Conservation (phyloP, 2,797 vertebrate genomes). For the Crenuchus spilurus region DNA sequence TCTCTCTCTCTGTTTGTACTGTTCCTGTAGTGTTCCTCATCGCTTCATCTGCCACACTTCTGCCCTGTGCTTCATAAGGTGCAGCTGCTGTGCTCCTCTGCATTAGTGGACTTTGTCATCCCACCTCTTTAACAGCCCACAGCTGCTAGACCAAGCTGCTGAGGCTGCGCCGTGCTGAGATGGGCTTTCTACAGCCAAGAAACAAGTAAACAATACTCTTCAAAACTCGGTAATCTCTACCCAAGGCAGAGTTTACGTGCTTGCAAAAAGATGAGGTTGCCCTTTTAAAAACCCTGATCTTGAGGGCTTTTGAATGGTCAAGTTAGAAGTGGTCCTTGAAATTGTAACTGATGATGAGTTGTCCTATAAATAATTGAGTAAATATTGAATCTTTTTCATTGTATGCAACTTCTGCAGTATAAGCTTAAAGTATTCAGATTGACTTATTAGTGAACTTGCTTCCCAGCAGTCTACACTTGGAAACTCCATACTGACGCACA, state of each 20-base stretch:
- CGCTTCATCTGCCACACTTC: not conserved
- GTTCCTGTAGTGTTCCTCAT: not conserved
- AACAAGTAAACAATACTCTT: not conserved
- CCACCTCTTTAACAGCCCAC: conserved; percentile 82
- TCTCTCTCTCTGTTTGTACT: not conserved
- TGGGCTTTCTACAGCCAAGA: conserved; percentile 63
- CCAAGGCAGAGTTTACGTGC: not conserved
- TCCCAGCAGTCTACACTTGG: too few relatives aligned
- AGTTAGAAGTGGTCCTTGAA: too few relatives aligned
- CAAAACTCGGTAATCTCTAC: not conserved
- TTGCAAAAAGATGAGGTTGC: not conserved
- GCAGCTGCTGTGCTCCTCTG: conserved; percentile 37
- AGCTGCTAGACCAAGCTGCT: conserved; percentile 74
- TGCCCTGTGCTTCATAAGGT: not conserved
- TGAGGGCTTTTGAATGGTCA: not conserved
- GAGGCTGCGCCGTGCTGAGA: conserved; percentile 77
- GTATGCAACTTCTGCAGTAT: too few relatives aligned
- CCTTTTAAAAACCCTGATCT: not conserved
- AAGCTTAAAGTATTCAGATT: too few relatives aligned
- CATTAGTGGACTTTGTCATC: conserved; percentile 84
- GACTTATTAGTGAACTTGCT: too few relatives aligned
- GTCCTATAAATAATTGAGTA: too few relatives aligned
- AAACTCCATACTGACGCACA: too few relatives aligned
- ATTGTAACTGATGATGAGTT: too few relatives aligned
- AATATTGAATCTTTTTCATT: too few relatives aligned